Conservation (phyloP, 2,888 invertebrate species). For the Lepeophtheirus nordmannii region DNA sequence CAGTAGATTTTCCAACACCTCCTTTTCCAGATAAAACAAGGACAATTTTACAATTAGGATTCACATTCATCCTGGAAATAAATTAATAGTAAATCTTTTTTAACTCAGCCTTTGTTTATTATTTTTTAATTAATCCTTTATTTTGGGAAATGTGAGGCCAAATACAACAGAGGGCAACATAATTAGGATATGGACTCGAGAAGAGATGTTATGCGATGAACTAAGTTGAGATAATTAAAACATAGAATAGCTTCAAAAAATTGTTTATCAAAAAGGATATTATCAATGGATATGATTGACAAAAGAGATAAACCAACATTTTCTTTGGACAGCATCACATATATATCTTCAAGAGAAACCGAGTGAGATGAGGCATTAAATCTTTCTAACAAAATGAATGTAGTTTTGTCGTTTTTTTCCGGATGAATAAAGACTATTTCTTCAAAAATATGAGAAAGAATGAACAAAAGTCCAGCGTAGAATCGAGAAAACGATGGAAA, state of each 20-base stretch:
- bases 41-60: constrained; percentile 46
- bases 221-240: background rate
- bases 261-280: background rate
- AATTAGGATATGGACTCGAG: no score
- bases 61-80: background rate
- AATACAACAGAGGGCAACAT: no score
- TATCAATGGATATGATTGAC: background rate
- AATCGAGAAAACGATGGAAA: background rate
- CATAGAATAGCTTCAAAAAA: background rate
- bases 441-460: background rate
- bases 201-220: background rate
- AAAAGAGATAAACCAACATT: background rate
- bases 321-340: background rate
- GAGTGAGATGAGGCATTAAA: background rate
- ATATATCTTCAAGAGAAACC: background rate
- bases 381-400: background rate
- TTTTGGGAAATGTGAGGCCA: no score
- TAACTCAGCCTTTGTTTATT: no score
- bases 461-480: background rate
- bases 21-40: constrained; percentile 96
- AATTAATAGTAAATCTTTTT: background rate
- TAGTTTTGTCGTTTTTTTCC: background rate
- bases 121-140: no score
- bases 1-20: constrained; percentile 95
- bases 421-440: background rate